A percentile compares a stretch with the other conserved stretches of the same genome.
These are phyloP conservation scores for Glaucomys volans DNA, from an alignment of 2,113 vertebrate species.

Conservation along the genomic window DNA sequence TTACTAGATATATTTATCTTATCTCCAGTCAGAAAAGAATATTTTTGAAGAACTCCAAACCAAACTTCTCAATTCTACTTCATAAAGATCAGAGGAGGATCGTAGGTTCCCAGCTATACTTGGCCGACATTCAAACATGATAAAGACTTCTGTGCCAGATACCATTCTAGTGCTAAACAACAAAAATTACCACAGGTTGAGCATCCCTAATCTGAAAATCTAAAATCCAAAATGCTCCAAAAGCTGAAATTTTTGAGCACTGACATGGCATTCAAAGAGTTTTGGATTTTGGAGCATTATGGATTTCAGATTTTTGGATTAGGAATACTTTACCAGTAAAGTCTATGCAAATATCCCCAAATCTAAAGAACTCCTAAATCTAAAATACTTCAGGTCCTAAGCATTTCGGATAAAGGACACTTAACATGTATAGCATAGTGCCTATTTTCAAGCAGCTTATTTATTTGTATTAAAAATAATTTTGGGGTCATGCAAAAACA, in stretches of 20 bases:
- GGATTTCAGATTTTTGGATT: neutral
- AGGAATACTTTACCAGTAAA: neutral
- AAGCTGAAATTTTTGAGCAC: neutral
- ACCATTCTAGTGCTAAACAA: neutral
- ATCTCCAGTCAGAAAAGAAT: neutral
- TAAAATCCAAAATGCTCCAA: neutral
- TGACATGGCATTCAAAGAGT: neutral
- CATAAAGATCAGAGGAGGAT: neutral
- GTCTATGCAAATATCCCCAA: neutral
- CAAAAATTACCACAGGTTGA: neutral
- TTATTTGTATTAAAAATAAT: constrained; percentile 18
- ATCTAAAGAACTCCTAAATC: neutral
- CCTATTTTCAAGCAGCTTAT: neutral
- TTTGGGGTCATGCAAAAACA: neutral
- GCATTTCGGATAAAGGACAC: neutral
- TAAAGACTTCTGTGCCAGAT: neutral
- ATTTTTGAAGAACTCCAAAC: neutral
- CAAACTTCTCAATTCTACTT: neutral
- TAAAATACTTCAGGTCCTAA: neutral
- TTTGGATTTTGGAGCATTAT: neutral
- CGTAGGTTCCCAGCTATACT: neutral
- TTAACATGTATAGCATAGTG: neutral
- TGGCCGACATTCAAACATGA: neutral
- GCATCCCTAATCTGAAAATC: neutral
- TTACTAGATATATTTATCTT: neutral